Base-by-base conservation (phyloP, 2,113 vertebrate species). In the Dermatemys mawii region DNA sequence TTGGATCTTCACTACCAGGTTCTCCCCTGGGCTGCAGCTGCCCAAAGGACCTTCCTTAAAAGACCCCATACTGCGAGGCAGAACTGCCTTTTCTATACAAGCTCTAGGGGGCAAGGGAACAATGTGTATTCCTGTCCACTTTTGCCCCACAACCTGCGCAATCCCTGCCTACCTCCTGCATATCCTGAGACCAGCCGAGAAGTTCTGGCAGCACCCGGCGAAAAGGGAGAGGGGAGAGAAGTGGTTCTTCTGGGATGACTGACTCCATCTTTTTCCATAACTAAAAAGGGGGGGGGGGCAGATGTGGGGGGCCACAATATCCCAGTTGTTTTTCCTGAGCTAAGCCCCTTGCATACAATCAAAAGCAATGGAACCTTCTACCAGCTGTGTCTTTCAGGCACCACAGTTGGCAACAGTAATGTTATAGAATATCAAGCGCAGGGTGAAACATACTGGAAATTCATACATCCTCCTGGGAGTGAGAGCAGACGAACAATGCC, bases 381-480 rank as follows among this genome's bases (percentile, higher is more conserved):
- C 57, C 81, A 76, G 86, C 17, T 83, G 54, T 27, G 48, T 78
- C 79, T 90, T 87, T 60, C 55, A 51, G 60, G 50, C 63, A 92
- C 81, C 38, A 4, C 26, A 67, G 75, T 14, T 88, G 90, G 87
- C 75, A 89, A n/a, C 5, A 91, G 85, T 55, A 75, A 11, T 0
- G 29, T 41, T 53, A 73, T 48, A 35, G 9, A 4, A 48, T n/a
- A 48, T 48, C 21, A 11, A 4, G 78, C 49, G 5, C 27, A 11
- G 78, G 10, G 17, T 4, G 48, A n/a, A 8, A 7, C 29, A 0
- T 0, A 0, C 75, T 35, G 48, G 46, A 63, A 22, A 80, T 54
- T 78, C 0, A 0, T 50, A 29, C 8, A 0, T 22, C 49, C 32
- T 51, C 78, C 14, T 5, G 49, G 78, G 19, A 11, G 5, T 21